Base-by-base conservation (phyloP, 1,140 invertebrate genomes). In the Drosophila baimaii region DNA sequence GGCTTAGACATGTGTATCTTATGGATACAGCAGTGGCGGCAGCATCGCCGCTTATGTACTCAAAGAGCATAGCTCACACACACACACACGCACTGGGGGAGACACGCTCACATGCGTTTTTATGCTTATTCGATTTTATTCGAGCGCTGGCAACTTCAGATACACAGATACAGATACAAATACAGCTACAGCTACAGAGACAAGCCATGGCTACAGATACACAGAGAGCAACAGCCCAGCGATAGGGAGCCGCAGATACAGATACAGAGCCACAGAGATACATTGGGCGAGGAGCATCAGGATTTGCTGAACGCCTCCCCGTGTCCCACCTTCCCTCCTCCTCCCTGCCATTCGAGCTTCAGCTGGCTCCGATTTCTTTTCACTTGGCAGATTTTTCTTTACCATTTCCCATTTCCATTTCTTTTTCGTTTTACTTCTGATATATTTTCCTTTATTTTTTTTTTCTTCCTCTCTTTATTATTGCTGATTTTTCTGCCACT, bases 121-220 rank as follows among this genome's bases (percentile, higher is more conserved):
- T 88, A 88, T 89, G 84, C 83, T 89, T 88, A 88, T 88, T 88
- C 83, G 83, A 88, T 88, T 88, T 88, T 83, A 88, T 88, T 85
- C 79, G 78, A 85, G 82, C 85, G 77, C 81, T 85, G 33, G 51
- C 56, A 61, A 47, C 49, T n/a, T n/a, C n/a, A n/a, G n/a, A n/a
- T n/a, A n/a, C n/a, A 82, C 62, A 73, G 43, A 55, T 59, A 74
- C 59, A 82, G 54, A 59, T 57, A 77, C 59, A 70, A 58, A 15
- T 33, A 55, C 61, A 69, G 23, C n/a, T 27, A 56, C 17, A 46
- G 17, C 27, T 39, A 65, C 25, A 31, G 19, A 44, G 23, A 43
- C 10, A 31, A 23, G 23, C 68, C 9, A 39, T 25, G 37, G 27
- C 31, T 10, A 58, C 69, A 73, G 29, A 72, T 72, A 72, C 25